Evolutionary conservation across 2,797 vertebrate species (phyloP).

Genomic region (Lithobates pipiens): DNA sequence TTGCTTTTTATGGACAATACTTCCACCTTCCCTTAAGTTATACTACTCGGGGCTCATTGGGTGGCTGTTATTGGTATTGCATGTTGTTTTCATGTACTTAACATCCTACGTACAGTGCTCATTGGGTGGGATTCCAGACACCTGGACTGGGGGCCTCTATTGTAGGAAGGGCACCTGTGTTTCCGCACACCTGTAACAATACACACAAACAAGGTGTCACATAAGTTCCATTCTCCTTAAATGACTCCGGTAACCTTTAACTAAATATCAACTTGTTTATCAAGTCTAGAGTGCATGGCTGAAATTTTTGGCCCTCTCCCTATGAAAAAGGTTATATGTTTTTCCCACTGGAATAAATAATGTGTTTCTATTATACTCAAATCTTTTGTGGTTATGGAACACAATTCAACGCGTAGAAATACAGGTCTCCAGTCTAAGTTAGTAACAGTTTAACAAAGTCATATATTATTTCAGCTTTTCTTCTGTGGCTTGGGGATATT

Average conservation of each 20-base stretch:
- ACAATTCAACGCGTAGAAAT: neutral
- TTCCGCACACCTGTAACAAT: neutral
- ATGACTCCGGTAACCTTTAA: neutral
- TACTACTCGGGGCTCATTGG: neutral
- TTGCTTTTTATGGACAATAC: neutral
- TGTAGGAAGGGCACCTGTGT: neutral
- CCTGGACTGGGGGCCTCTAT: neutral
- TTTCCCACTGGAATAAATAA: neutral
- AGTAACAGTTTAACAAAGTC: too few relatives aligned
- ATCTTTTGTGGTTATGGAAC: neutral
- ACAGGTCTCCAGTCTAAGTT: too few relatives aligned
- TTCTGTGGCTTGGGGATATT: too few relatives aligned
- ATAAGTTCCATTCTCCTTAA: neutral
- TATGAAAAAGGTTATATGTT: neutral
- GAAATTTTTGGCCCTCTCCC: neutral
- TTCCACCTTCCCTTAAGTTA: neutral
- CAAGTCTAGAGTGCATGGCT: neutral
- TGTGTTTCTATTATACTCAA: neutral
- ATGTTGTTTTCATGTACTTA: neutral
- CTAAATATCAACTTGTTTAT: neutral
- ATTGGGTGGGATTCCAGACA: neutral
- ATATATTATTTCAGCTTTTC: neutral
- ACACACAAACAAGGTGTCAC: neutral
- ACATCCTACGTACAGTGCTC: neutral
- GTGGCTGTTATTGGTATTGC: neutral